A percentile compares a stretch with the other conserved stretches of the same genome.
Conservation (phyloP, 53 echinoderm and acorn worm genomes). For the Arbacia lixula region DNA sequence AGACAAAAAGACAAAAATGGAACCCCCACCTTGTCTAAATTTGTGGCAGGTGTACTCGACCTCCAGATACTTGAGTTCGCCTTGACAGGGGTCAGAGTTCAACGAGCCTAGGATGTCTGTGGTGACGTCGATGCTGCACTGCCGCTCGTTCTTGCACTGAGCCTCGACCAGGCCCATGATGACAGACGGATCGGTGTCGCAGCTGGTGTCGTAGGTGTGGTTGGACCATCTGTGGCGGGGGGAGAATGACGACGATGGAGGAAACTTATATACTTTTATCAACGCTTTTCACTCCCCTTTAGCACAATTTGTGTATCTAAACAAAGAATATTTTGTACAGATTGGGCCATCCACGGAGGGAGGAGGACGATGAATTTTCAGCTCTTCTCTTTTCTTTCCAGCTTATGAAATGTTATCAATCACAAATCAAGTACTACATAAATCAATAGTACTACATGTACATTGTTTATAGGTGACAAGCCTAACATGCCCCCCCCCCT, state of each 20-base stretch:
- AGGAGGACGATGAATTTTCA: no score
- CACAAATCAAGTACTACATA: not conserved
- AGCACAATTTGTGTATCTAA: no score
- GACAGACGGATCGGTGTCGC: constrained; percentile 35
- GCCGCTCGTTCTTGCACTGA: constrained; percentile 52
- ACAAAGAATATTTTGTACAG: no score
- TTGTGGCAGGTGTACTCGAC: constrained; percentile 67
- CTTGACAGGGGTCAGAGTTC: constrained; percentile 63
- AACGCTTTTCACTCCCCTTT: no score
- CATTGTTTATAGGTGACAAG: no score
- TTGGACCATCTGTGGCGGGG: constrained; percentile 49
- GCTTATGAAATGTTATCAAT: not conserved
- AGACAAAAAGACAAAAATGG: no score
- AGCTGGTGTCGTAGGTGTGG: constrained; percentile 65
- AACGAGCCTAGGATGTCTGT: constrained; percentile 64
- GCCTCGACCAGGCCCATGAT: constrained; percentile 46
- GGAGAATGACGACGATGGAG: not conserved
- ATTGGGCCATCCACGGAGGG: no score
- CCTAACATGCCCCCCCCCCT: no score
- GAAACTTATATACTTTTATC: not conserved
- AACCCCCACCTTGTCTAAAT: constrained; percentile 63
- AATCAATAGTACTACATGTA: no score
- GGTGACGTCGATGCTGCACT: constrained; percentile 71
- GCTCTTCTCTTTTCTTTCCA: no score
- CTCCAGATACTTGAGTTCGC: constrained; percentile 78